Evolutionary conservation across 2,797 vertebrate genomes (phyloP).

Genomic region (Crypturellus tataupa): DNA sequence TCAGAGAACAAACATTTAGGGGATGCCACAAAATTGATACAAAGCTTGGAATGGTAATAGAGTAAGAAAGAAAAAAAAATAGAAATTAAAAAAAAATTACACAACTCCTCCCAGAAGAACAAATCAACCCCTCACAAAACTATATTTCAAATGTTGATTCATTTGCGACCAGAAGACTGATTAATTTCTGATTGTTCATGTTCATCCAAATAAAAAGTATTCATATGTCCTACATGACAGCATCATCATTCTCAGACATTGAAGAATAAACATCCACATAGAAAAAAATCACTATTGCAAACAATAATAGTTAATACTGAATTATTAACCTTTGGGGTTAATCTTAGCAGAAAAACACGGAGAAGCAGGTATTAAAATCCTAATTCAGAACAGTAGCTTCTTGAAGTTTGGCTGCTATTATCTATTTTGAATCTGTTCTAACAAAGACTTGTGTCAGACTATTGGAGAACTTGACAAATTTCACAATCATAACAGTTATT

Average conservation of each 20-base stretch:
- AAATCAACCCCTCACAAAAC: not conserved
- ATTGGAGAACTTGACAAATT: not conserved
- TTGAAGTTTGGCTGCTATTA: not conserved
- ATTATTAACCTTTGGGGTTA: not conserved
- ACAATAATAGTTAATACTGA: not conserved
- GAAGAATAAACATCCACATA: not conserved
- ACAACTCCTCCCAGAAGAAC: not conserved
- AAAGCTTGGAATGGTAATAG: too few relatives aligned
- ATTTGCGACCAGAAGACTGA: not conserved
- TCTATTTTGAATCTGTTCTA: not conserved
- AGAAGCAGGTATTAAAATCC: not conserved
- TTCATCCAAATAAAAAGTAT: not conserved
- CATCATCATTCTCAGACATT: not conserved
- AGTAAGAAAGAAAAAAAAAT: too few relatives aligned
- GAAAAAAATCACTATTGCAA: not conserved
- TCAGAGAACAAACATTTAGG: not conserved
- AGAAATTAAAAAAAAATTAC: not conserved
- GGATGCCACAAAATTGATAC: not conserved
- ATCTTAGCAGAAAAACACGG: not conserved
- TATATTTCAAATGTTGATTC: not conserved
- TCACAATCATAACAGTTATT: not conserved
- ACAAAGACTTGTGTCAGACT: not conserved
- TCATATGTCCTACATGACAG: not conserved
- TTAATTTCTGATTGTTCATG: not conserved
- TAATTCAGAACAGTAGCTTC: not conserved